A percentile compares a stretch with the other conserved stretches of the same genome.
phyloP scores from a whole-genome alignment of 2,797 vertebrate genomes.

The Muscicapa striata region DNA sequence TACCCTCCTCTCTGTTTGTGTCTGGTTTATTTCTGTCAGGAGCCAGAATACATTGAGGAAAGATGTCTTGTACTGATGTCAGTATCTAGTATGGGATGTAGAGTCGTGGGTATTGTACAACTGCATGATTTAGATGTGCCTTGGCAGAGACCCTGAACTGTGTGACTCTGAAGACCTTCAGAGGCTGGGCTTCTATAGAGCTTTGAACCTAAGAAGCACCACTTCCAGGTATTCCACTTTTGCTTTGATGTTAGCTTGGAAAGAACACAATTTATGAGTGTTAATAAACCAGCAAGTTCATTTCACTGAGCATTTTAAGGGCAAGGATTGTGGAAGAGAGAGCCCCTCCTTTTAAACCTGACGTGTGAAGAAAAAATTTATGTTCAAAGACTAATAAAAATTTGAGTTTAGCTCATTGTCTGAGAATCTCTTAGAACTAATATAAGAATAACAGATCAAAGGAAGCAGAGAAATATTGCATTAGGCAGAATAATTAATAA shows the following conservation, averaged over 20 bases:
- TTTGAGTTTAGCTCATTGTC: not conserved
- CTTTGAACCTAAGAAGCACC: not conserved
- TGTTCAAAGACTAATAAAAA: not conserved
- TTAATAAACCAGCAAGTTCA: not conserved
- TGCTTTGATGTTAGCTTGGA: not conserved
- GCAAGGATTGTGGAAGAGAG: not conserved
- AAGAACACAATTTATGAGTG: not conserved
- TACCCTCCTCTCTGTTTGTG: not conserved
- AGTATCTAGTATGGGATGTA: not conserved
- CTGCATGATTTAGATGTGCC: not conserved
- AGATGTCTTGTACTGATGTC: not conserved
- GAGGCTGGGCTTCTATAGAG: not conserved
- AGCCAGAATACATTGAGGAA: not conserved
- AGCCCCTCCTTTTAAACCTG: not conserved
- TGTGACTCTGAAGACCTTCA: not conserved
- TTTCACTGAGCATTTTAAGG: not conserved
- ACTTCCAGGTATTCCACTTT: not conserved
- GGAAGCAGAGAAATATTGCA: not conserved
- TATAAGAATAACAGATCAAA: not conserved
- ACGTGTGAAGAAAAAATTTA: not conserved
- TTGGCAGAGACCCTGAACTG: accelerated
- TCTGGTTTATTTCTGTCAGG: not conserved
- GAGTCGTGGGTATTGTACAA: not conserved
- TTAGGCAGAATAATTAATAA: not conserved
- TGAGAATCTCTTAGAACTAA: not conserved